phyloP scores from a whole-genome alignment of 2,888 invertebrate species.

The Fissipunctia ypsillon region DNA sequence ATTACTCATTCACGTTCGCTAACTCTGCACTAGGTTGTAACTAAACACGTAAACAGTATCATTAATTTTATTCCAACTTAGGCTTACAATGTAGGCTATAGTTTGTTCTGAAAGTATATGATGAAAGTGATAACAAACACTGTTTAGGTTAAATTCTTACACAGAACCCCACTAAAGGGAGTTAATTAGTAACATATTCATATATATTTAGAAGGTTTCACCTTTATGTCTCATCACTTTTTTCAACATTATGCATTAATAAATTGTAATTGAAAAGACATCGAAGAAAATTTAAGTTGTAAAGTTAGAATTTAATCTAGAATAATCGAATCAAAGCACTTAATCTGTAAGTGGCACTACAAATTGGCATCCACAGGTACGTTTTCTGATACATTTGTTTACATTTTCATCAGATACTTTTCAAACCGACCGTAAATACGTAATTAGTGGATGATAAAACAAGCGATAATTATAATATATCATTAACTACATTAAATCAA shows the following conservation, averaged over 20 bases:
- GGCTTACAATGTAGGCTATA: slow-evolving; percentile 7
- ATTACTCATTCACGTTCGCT: slow-evolving; percentile 33
- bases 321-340: too few relatives aligned
- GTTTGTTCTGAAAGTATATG: not conserved
- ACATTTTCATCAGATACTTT: not conserved
- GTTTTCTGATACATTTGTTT: not conserved
- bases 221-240: not conserved
- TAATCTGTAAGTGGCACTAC: too few relatives aligned
- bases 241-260: not conserved
- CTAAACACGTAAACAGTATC: slow-evolving; percentile 55
- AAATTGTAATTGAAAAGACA: not conserved
- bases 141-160: not conserved
- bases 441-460: slow-evolving; percentile 2
- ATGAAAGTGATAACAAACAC: not conserved
- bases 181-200: not conserved
- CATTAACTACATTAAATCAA: slow-evolving; percentile 43
- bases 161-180: too few relatives aligned
- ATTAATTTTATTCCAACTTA: slow-evolving; percentile 44
- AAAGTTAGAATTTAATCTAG: too few relatives aligned
- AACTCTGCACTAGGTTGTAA: slow-evolving; percentile 38
- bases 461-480: not conserved
- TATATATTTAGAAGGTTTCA: not conserved
- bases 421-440: not conserved
- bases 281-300: not conserved
- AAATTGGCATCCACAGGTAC: not conserved